These are phyloP conservation scores for Bos indicus DNA, from an alignment of 2,113 vertebrate genomes.

Conservation along the genomic window DNA sequence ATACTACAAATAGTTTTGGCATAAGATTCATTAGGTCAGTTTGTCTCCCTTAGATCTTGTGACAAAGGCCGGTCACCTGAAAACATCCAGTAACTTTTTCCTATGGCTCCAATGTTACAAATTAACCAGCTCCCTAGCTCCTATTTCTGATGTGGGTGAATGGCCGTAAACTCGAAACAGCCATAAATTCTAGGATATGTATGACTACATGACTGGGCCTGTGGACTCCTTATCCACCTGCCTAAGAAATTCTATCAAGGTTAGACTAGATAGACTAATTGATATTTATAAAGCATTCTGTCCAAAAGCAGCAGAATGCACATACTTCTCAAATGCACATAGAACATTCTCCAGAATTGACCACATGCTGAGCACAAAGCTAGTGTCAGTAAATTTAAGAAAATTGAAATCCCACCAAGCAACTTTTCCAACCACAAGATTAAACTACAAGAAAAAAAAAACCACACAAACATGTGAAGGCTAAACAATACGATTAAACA, in stretches of 20 bases:
- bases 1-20: background rate
- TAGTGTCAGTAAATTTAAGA: background rate
- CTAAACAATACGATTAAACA: background rate
- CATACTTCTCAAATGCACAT: background rate
- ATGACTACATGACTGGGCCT: background rate
- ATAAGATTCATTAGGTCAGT: background rate
- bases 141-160: background rate
- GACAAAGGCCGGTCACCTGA: background rate
- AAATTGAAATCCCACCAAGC: background rate
- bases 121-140: background rate
- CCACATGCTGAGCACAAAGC: background rate
- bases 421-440: background rate
- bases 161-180: background rate
- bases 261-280: background rate
- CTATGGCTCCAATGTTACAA: background rate
- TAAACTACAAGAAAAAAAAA: background rate
- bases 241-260: background rate
- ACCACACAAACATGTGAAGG: background rate
- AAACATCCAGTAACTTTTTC: background rate
- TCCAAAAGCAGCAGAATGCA: background rate
- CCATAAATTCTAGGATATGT: background rate
- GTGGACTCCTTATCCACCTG: background rate
- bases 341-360: background rate
- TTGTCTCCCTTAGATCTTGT: background rate
- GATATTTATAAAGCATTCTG: background rate